Percentiles rank a stretch among this genome's conserved stretches.
Evolutionary conservation across 1,140 invertebrate species (phyloP).

Genomic region (Piezodorus guildinii): DNA sequence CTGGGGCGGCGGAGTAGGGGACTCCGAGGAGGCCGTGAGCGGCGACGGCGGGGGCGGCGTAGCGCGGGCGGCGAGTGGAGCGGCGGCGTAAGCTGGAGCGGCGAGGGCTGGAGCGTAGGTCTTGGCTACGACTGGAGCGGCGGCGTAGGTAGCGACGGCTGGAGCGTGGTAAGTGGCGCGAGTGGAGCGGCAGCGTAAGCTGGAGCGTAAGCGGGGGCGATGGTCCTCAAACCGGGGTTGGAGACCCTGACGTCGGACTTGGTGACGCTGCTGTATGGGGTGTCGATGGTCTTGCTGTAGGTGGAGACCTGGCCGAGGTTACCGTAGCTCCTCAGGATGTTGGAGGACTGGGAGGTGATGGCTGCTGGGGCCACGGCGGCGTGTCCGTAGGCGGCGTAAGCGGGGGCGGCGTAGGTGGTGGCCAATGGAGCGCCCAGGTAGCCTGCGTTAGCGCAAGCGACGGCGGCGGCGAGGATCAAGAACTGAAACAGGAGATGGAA

Average conservation of each 20-base stretch:
- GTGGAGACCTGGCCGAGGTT: constrained; percentile 33
- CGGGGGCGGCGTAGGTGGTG: constrained; percentile 27
- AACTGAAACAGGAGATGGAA: constrained; percentile 9
- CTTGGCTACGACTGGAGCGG: constrained; percentile 21
- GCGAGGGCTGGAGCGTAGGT: constrained; percentile 26
- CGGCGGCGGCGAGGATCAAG: constrained; percentile 27
- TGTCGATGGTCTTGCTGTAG: constrained; percentile 33
- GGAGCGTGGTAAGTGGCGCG: too few relatives aligned
- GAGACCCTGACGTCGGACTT: constrained; percentile 34
- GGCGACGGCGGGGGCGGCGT: constrained; percentile 1
- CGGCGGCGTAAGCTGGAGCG: too few relatives aligned
- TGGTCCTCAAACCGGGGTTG: constrained; percentile 32
- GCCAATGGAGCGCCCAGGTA: constrained; percentile 21
- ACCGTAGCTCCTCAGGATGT: constrained; percentile 32
- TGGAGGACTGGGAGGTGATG: constrained; percentile 30
- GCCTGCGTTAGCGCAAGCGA: constrained; percentile 28
- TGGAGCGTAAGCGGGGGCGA: constrained; percentile 26
- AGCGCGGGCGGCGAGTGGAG: constrained; percentile 27
- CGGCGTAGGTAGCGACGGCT: constrained; percentile 24
- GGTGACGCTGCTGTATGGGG: constrained; percentile 33
- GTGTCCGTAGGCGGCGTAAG: constrained; percentile 30
- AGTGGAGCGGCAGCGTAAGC: constrained; percentile 23
- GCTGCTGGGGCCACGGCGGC: constrained; percentile 29
- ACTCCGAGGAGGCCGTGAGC: constrained; percentile 29
- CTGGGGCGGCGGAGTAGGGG: not conserved